Evolutionary conservation across 2,113 vertebrate species (phyloP), one percentile per base, ranked within the genome.

Genomic region (Cebidichthys violaceus): DNA sequence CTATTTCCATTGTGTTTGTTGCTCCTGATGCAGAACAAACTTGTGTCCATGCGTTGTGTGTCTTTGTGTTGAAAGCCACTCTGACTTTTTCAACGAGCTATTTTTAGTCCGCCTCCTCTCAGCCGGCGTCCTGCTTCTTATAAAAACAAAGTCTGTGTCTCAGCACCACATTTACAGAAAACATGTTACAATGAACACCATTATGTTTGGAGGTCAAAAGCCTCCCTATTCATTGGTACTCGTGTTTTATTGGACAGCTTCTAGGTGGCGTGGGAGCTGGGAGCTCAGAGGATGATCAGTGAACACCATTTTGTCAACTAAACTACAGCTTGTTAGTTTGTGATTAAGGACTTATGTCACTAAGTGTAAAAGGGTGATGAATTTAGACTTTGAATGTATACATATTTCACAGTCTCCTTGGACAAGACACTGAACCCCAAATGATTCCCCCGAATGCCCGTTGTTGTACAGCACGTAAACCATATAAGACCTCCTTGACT

Each of bases 41-140:
- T 4, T 41, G 35, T 17, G 20, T 67, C 24, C 24, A 31, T 10
- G 43, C 0, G 24, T 60, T 15, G 24, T 9, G 6, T 39, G 33
- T 55, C 14, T 61, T 59, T 57, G 18, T 74, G 27, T 61, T 61
- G 5, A 39, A 37, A 54, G 62, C 29, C 20, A 39, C 57, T 75
- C 18, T 70, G 47, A 70, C 27, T 50, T 75, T 64, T 79, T 59
- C 29, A 70, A 59, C 11, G 15, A 41, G 39, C n/a, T 82, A 79
- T 79, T 70, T 69, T 50, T 66, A 59, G n/a, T 65, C 74, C 43
- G n/a, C 15, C 39, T 69, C 45, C 69, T 69, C 24, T 47, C 75
- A 52, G 60, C 15, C 62, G n/a, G 9, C 45, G n/a, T 65, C n/a
- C 83, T 47, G 18, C 47, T 79, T 86, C 70, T 64, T 81, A 55